phyloP scores from a whole-genome alignment of 2,113 vertebrate species.

The Sclerurus mexicanus region DNA sequence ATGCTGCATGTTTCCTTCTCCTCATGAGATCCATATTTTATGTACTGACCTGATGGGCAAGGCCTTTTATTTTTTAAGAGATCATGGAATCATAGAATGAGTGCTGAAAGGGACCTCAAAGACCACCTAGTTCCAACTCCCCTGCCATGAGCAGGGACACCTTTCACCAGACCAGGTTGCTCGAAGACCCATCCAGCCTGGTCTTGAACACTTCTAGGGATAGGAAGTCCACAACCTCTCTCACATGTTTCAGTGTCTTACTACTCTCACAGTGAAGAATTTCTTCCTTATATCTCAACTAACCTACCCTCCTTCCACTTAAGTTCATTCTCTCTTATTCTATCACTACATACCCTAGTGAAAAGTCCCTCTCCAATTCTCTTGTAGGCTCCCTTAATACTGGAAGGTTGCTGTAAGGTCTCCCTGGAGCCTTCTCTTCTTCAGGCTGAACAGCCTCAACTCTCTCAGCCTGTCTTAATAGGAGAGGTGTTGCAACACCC shows the following conservation, averaged over 20 bases:
- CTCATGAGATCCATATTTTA: background rate
- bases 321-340: background rate
- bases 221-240: background rate
- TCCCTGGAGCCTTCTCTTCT: background rate
- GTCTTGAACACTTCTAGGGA: background rate
- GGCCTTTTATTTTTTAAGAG: background rate
- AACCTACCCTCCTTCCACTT: background rate
- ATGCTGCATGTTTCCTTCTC: background rate
- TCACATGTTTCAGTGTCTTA: background rate
- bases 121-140: background rate
- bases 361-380: background rate
- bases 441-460: background rate
- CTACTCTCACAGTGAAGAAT: background rate
- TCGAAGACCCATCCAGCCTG: background rate
- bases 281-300: background rate
- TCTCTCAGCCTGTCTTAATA: background rate
- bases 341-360: background rate
- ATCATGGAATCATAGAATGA: no score
- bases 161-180: background rate
- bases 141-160: background rate
- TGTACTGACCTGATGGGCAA: rapidly evolving
- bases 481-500: background rate
- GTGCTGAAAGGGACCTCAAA: background rate
- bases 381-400: background rate
- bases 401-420: background rate